Evolutionary conservation across 1,140 invertebrate genomes (phyloP), one percentile per base, ranked within the genome.

Genomic region (Mylabris phalerata): DNA sequence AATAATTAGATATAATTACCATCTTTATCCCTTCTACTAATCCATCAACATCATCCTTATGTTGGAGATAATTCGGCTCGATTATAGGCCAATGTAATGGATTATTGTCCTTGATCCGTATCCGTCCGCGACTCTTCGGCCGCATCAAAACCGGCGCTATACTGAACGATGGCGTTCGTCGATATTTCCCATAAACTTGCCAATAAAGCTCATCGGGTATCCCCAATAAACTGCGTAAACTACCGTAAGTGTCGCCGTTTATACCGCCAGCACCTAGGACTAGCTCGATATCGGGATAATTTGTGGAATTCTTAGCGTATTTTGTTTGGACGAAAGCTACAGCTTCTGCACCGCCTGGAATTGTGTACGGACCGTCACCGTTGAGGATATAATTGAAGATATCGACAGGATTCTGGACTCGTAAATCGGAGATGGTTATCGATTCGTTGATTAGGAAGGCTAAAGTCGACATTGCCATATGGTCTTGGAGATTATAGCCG

Each of bases 401-500:
- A 0, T 87, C 82, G 1, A 82, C 82, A 1, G 89, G 79, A 58
- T 85, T 91, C 66, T 92, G 86, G 4, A 92, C 79, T 9, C 86
- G 77, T 41, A 81, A 82, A 74, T 92, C 88, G 0, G 92, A 84
- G 57, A 94, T 83, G 0, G 90, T 90, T 0, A 93, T 81, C 13
- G 84, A 79, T 65, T 90, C 78, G 57, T 85, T 83, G 0, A 93
- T 81, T 63, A 88, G 78, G 63, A 94, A 95, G 0, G 89, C 84
- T 6, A 94, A 72, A 0, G 90, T 89, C 0, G 90, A 89, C 0
- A 91, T 73, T 0, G 87, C 89, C n/a, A 94, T 82, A 69, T 95
- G 92, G 71, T 94, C 91, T 75, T 93, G 90, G 0, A 96, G 78
- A 73, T 95, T 95, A 49, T 89, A 79, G 0, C 94, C 94, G 4